These are phyloP conservation scores for Moxostoma hubbsi DNA, from an alignment of 2,797 vertebrate genomes.

Conservation along the genomic window DNA sequence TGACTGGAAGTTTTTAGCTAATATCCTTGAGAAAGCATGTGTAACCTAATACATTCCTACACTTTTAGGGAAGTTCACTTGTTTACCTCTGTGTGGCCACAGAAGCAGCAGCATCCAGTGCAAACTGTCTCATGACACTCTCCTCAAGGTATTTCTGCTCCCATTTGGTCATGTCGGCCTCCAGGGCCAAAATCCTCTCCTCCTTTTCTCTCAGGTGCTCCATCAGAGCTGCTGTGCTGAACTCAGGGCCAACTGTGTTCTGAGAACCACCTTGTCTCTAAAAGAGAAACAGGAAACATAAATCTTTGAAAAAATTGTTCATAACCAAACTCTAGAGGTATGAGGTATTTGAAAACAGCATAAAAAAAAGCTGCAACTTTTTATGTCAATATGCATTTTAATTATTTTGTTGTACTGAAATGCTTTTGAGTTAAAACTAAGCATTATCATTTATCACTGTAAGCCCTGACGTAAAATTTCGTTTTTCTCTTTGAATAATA, in stretches of 20 bases:
- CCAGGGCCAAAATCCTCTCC: slow-evolving; percentile 93
- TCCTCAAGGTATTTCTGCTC: slow-evolving; percentile 99
- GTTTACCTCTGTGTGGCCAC: slow-evolving; percentile 92
- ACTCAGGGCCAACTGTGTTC: slow-evolving; percentile 76
- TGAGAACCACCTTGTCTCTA: slow-evolving; percentile 90
- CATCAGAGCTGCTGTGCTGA: slow-evolving; percentile 88
- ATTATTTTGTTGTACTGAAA: too few relatives aligned
- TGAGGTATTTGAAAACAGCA: too few relatives aligned
- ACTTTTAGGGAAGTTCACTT: background rate
- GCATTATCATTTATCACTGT: too few relatives aligned
- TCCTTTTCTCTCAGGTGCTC: slow-evolving; percentile 96
- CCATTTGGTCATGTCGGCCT: slow-evolving; percentile 99
- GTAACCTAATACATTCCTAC: background rate
- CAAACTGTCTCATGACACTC: slow-evolving; percentile 98
- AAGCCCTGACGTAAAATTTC: too few relatives aligned
- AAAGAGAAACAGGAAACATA: background rate
- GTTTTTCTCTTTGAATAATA: too few relatives aligned
- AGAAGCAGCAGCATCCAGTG: slow-evolving; percentile 92
- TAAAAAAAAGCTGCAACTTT: too few relatives aligned
- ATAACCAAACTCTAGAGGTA: background rate
- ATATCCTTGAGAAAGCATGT: background rate
- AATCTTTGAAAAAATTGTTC: background rate
- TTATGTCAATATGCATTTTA: too few relatives aligned
- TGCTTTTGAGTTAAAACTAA: too few relatives aligned
- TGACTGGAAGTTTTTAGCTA: background rate